These are phyloP conservation scores for Macrotrachela quadricornifera DNA, from an alignment of 1,140 invertebrate species.

Conservation along the genomic window DNA sequence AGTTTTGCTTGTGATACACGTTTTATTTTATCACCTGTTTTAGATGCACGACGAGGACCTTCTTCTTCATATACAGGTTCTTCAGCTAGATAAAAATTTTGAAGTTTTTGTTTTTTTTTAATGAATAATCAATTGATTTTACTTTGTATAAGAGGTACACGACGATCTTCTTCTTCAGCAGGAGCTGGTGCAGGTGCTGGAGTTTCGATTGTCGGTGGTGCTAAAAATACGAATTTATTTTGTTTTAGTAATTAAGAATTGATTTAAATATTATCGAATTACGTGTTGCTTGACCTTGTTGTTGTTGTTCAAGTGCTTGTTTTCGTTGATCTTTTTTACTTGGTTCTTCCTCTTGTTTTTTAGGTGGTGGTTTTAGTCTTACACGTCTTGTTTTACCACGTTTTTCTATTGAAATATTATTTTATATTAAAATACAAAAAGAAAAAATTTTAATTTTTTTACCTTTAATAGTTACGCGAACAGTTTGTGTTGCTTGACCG, in stretches of 20 bases:
- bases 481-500: constrained; percentile 44
- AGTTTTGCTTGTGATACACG: background rate
- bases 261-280: no score
- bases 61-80: constrained; percentile 7
- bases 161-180: no score
- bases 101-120: no score
- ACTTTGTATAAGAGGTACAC: no score
- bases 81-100: no score
- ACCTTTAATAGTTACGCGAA: constrained; percentile 19
- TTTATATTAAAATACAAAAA: background rate
- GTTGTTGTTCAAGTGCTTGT: background rate
- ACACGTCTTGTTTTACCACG: background rate
- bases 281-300: no score
- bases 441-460: constrained; percentile 3
- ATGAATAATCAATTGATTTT: no score
- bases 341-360: background rate
- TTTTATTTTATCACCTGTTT: background rate
- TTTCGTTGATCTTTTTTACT: background rate
- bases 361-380: background rate
- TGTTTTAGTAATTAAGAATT: no score
- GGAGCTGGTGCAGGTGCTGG: no score
- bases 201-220: no score
- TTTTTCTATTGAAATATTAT: background rate
- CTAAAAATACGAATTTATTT: no score
- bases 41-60: background rate